Percentiles rank a stretch among this genome's conserved stretches.
phyloP scores from a whole-genome alignment of 2,113 vertebrate genomes.

The Burhinus oedicnemus region DNA sequence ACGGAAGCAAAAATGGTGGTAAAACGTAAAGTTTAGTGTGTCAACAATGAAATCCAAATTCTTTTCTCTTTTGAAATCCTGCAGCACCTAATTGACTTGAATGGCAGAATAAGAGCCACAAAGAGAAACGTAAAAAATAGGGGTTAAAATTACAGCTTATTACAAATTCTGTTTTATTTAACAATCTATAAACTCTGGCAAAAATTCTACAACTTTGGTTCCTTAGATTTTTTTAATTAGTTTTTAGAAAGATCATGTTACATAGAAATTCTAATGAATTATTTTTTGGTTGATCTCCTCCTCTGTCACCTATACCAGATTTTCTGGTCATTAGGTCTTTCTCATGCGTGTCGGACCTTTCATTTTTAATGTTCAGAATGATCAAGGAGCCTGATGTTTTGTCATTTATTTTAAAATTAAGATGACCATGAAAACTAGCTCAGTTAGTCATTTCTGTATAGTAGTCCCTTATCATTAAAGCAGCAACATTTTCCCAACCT shows the following conservation, averaged over 20 bases:
- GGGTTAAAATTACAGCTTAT: neutral
- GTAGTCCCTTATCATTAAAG: conserved; percentile 55
- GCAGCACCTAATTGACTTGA: neutral
- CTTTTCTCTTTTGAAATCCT: neutral
- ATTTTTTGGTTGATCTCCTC: conserved; percentile 24
- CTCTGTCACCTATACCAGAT: conserved; percentile 28
- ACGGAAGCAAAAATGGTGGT: neutral
- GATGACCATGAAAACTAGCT: conserved; percentile 63
- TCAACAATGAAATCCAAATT: conserved; percentile 7
- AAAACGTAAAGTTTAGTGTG: neutral
- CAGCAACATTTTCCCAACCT: conserved; percentile 49
- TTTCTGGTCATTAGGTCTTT: conserved; percentile 55
- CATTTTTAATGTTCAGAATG: conserved; percentile 31
- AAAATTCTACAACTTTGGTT: neutral
- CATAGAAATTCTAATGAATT: conserved; percentile 6
- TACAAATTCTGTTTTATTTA: conserved; percentile 1
- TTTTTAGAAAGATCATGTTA: neutral
- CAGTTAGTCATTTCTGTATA: conserved; percentile 40
- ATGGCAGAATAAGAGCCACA: neutral
- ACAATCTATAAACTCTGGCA: neutral
- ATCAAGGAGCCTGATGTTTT: conserved; percentile 61
- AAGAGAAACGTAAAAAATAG: neutral
- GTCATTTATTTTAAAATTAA: conserved; percentile 63
- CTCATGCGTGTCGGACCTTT: conserved; percentile 52
- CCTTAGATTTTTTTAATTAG: neutral